Conservation (phyloP, 2,113 vertebrate genomes). For the Hystrix brachyura region DNA sequence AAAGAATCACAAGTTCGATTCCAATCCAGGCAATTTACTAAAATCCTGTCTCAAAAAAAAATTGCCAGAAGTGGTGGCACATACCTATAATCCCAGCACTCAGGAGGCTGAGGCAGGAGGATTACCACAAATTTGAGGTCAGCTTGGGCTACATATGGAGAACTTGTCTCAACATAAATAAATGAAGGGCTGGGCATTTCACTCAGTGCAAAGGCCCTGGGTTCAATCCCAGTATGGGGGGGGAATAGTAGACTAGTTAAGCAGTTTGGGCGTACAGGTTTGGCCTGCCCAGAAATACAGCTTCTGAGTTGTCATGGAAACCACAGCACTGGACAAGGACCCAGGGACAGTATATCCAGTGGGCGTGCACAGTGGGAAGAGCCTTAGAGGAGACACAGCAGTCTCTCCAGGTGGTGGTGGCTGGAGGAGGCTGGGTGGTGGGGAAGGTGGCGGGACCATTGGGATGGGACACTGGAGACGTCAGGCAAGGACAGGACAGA, state of each 20-base stretch:
- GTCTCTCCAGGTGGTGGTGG: not conserved
- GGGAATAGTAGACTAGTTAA: not conserved
- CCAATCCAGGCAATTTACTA: not conserved
- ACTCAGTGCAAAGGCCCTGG: not conserved
- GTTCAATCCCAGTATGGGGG: not conserved
- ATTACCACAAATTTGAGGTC: not conserved
- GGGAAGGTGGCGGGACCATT: not conserved
- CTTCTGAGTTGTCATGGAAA: slow-evolving; percentile 9
- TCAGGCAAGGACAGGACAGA: not conserved
- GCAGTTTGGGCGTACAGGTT: not conserved
- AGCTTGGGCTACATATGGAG: not conserved
- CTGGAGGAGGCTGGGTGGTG: not conserved
- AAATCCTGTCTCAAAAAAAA: not conserved
- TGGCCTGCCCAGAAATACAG: not conserved
- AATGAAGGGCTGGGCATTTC: not conserved
- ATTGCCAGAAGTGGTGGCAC: not conserved
- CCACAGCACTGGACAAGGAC: not conserved
- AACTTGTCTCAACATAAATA: not conserved
- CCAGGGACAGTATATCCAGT: not conserved
- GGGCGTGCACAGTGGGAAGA: not conserved
- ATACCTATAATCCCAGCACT: not conserved
- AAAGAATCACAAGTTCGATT: not conserved
- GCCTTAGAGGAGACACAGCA: not conserved
- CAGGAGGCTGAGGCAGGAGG: not conserved
- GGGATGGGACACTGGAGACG: not conserved